These are phyloP conservation scores for Drosophila paramelanica DNA, from an alignment of 2,888 invertebrate genomes.

Conservation along the genomic window DNA sequence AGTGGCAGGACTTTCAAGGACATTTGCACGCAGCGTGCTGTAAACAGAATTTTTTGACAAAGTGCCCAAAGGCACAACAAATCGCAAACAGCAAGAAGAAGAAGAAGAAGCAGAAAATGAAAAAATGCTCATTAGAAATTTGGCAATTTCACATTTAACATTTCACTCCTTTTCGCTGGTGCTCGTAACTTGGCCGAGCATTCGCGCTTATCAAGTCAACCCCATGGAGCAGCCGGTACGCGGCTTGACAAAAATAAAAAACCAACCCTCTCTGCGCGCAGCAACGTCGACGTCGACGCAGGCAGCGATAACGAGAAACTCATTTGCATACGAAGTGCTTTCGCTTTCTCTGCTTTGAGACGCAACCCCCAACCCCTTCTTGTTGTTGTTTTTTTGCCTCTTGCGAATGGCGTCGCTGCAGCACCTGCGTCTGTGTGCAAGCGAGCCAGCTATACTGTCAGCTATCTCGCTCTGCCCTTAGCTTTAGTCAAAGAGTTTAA, in stretches of 20 bases:
- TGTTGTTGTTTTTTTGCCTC: slow-evolving; percentile 34
- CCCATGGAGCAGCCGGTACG: slow-evolving; percentile 17
- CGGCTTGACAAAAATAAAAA: slow-evolving; percentile 23
- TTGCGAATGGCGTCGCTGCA: slow-evolving; percentile 69
- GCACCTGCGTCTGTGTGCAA: slow-evolving; percentile 63
- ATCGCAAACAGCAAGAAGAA: slow-evolving; percentile 19
- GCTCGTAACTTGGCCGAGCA: slow-evolving; percentile 39
- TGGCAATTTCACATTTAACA: slow-evolving; percentile 56
- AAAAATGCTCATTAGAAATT: slow-evolving; percentile 57
- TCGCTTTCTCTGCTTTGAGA: slow-evolving; percentile 62
- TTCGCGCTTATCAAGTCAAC: slow-evolving; percentile 63
- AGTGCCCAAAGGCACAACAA: slow-evolving; percentile 17
- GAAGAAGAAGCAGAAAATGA: neutral
- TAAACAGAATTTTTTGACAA: slow-evolving; percentile 26
- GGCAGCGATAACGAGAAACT: slow-evolving; percentile 72
- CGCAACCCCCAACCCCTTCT: slow-evolving; percentile 28
- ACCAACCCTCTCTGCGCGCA: slow-evolving; percentile 67
- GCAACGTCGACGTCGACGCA: slow-evolving; percentile 32
- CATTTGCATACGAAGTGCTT: slow-evolving; percentile 80
- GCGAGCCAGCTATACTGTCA: slow-evolving; percentile 22
- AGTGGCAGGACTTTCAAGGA: slow-evolving; percentile 57
- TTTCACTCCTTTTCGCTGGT: slow-evolving; percentile 44
- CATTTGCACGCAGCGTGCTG: slow-evolving; percentile 55
- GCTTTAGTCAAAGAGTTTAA: slow-evolving; percentile 74
- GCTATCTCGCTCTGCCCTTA: slow-evolving; percentile 37